A percentile compares a stretch with the other conserved stretches of the same genome.
Conservation (phyloP, 2,888 invertebrate genomes). For the Dinocampus coccinellae region DNA sequence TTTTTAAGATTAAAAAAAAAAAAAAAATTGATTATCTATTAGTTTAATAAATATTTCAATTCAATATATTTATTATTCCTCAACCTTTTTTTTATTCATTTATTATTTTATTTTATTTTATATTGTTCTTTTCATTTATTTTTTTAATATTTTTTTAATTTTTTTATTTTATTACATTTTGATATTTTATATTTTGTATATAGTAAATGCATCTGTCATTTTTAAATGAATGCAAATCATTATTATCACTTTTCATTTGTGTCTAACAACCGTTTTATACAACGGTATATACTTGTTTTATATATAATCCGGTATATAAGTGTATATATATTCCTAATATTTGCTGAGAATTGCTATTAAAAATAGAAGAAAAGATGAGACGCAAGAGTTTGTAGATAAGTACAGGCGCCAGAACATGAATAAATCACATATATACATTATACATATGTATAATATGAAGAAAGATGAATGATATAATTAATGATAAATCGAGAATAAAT, state of each 20-base stretch:
- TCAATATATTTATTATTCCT: too few species aligned
- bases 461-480: not conserved
- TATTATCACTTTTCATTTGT: constrained; percentile 5
- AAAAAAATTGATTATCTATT: too few species aligned
- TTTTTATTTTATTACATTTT: too few species aligned
- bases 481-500: constrained; percentile 1
- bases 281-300: constrained; percentile 15
- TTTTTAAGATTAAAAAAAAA: too few species aligned
- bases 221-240: constrained; percentile 8
- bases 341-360: not conserved
- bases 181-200: not conserved
- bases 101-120: too few species aligned
- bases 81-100: too few species aligned
- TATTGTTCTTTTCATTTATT: too few species aligned
- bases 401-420: not conserved
- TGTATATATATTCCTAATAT: not conserved
- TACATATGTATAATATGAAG: not conserved
- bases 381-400: not conserved
- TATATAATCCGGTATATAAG: constrained; percentile 11
- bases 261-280: not conserved
- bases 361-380: not conserved
- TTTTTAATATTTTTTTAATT: too few species aligned
- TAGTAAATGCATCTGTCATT: constrained; percentile 5
- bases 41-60: too few species aligned
- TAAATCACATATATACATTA: not conserved